phyloP scores from a whole-genome alignment of 2,113 vertebrate genomes.

The Trogon surrucura region DNA sequence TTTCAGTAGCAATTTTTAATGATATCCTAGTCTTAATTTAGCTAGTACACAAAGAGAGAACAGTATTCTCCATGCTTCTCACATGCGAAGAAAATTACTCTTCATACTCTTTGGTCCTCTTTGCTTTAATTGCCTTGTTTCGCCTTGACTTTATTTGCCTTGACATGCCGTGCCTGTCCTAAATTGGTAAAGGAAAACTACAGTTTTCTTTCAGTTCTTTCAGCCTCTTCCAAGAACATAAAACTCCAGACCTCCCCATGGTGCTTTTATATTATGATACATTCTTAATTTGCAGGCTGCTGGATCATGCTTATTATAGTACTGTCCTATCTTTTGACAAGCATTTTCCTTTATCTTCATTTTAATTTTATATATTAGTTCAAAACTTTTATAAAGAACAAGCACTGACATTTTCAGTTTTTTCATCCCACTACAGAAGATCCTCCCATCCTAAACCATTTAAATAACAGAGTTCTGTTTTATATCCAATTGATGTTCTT shows the following conservation, averaged over 20 bases:
- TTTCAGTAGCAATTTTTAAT: neutral
- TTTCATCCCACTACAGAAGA: slow-evolving; percentile 19
- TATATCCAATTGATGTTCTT: slow-evolving; percentile 19
- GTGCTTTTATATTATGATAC: neutral
- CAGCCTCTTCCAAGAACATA: neutral
- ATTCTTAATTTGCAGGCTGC: neutral
- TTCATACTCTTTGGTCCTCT: neutral
- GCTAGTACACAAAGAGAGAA: neutral
- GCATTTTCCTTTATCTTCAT: slow-evolving; percentile 21
- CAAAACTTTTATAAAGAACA: slow-evolving; percentile 24
- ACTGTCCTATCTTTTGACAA: neutral
- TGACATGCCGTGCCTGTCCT: neutral
- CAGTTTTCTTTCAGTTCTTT: slow-evolving; percentile 7
- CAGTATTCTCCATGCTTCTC: neutral
- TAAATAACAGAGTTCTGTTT: slow-evolving; percentile 47
- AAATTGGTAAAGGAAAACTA: neutral
- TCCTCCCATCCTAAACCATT: neutral
- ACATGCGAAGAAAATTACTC: neutral
- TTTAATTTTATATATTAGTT: slow-evolving; percentile 1
- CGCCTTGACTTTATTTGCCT: neutral
- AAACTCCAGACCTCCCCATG: slow-evolving; percentile 31
- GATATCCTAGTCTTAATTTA: neutral
- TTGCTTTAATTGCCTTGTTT: neutral
- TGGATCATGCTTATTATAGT: neutral
- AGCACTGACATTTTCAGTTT: neutral